Evolutionary conservation across 2,113 vertebrate species (phyloP).

Genomic region (Elephantulus edwardii): DNA sequence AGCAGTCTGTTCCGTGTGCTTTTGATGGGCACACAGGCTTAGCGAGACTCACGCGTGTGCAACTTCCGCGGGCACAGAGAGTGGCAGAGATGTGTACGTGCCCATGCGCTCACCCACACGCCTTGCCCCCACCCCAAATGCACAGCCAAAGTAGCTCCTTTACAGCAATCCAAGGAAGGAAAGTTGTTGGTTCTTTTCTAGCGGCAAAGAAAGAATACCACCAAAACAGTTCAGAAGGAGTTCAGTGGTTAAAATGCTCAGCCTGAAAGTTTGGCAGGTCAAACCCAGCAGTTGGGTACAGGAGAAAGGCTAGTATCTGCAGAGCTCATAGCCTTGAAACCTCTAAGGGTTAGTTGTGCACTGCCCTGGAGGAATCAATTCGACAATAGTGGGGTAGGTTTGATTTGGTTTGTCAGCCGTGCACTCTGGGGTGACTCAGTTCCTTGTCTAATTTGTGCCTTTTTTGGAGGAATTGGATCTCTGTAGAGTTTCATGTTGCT

Average conservation of each 20-base stretch:
- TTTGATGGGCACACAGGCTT: conserved; percentile 58
- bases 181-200: not conserved
- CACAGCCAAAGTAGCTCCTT: not conserved
- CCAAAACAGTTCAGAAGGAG: not conserved
- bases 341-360: too few relatives aligned
- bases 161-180: not conserved
- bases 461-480: too few relatives aligned
- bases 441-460: too few relatives aligned
- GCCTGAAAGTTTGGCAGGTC: not conserved
- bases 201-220: not conserved
- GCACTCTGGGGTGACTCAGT: too few relatives aligned
- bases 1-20: not conserved
- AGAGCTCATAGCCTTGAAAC: too few relatives aligned
- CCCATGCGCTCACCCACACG: not conserved
- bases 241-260: too few relatives aligned
- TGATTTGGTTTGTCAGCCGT: too few relatives aligned
- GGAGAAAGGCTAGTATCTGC: too few relatives aligned
- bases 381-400: too few relatives aligned
- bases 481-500: too few relatives aligned
- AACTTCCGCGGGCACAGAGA: not conserved
- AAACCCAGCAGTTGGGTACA: not conserved
- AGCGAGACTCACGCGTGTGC: not conserved
- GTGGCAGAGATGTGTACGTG: not conserved
- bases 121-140: not conserved
- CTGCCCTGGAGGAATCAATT: too few relatives aligned